Evolutionary conservation across 2,888 invertebrate genomes (phyloP), one percentile per base, ranked within the genome.

Genomic region (Trachelus iudaicus): DNA sequence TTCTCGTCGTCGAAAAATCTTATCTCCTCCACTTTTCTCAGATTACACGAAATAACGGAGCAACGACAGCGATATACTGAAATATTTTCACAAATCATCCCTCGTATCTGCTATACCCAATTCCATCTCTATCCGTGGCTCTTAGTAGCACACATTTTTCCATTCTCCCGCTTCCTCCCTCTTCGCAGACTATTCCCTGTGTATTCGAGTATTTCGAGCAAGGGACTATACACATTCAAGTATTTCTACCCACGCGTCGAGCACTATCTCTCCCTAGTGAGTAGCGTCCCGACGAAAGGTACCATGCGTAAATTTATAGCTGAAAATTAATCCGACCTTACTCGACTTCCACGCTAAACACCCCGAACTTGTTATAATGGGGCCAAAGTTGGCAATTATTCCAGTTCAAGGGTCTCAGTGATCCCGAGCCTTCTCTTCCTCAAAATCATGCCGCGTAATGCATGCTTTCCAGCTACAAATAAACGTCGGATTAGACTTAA

Each of bases 401-500:
- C 79, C 69, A 76, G 78, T 40, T 74, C 75, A 75, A 79, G 77
- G 78, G 78, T 73, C 73, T 80, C 69, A 80, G 77, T 77, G 79
- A 79, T 79, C 71, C 71, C 31, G 34, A 71, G 15, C 15, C 71
- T 71, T 34, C 71, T 71, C 71, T 23, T 56, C 23, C 56, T 13
- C 71, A 34, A 71, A 31, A 31, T 11, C 31, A 31, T 71, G 34
- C 71, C 15, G 31, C 33, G 33, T 34, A 71, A 34, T 34, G 71
- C 71, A 34, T 71, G 12, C 31, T 79, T 79, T 79, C 79, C 76
- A 56, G 78, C 81, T 79, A 78, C 79, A 84, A 85, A 85, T 85
- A 81, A 85, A 83, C 82, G 81, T 75, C 31, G 83, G 85, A 86
- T 86, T 86, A 84, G 71, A 71, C 84, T 86, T 86, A 83, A 86